A percentile compares a stretch with the other conserved stretches of the same genome.
Evolutionary conservation across 2,888 invertebrate genomes (phyloP).

Genomic region (Tetramorium bicarinatum): DNA sequence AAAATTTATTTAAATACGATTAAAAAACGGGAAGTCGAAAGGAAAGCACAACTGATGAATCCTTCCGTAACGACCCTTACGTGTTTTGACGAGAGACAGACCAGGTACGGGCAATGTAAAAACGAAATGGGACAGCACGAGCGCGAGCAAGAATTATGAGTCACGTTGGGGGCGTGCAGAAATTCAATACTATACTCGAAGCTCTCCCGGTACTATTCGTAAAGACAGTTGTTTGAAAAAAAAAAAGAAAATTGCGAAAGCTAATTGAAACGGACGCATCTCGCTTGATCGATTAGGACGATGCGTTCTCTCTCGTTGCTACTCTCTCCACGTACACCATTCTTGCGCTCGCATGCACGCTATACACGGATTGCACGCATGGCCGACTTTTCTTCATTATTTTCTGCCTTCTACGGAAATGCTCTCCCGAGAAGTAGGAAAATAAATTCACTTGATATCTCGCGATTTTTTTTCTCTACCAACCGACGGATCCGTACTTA

Average conservation of each 20-base stretch:
- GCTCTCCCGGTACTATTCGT: slow-evolving; percentile 5
- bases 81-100: slow-evolving; percentile 16
- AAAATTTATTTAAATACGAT: slow-evolving; percentile 3
- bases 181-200: slow-evolving; percentile 59
- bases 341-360: slow-evolving; percentile 15
- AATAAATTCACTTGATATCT: slow-evolving; percentile 36
- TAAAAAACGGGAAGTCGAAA: background rate
- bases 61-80: background rate
- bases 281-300: slow-evolving; percentile 59
- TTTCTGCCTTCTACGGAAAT: background rate
- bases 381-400: slow-evolving; percentile 34
- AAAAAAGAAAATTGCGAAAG: slow-evolving; percentile 63
- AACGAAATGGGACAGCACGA: slow-evolving; percentile 43
- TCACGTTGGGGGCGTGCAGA: slow-evolving; percentile 34
- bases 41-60: background rate
- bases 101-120: slow-evolving; percentile 5
- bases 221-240: slow-evolving; percentile 57
- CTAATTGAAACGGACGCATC: slow-evolving; percentile 59
- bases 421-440: slow-evolving; percentile 19
- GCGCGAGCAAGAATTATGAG: slow-evolving; percentile 33
- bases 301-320: slow-evolving; percentile 17
- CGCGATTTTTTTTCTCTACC: background rate
- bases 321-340: background rate
- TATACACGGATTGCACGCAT: slow-evolving; percentile 33
- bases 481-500: background rate